These are phyloP conservation scores for Apteryx mantelli DNA, from an alignment of 2,113 vertebrate genomes.

Conservation along the genomic window DNA sequence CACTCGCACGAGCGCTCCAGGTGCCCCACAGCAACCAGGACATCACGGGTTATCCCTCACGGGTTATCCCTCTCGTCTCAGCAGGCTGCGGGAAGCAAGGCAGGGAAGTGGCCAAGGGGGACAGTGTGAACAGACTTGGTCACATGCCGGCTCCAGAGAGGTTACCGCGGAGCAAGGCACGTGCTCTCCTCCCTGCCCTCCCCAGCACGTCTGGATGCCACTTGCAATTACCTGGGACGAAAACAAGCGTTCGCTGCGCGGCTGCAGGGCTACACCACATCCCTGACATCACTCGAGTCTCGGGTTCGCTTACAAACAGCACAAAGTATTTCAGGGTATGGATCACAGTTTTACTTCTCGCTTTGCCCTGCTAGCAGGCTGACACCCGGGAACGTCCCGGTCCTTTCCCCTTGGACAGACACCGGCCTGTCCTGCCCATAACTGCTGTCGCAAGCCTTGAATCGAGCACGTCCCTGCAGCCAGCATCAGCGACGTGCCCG, in stretches of 20 bases:
- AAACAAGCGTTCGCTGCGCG: background rate
- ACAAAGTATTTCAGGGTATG: rapidly evolving
- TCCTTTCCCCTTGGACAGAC: background rate
- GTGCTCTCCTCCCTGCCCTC: background rate
- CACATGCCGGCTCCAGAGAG: background rate
- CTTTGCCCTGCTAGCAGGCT: background rate
- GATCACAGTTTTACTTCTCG: background rate
- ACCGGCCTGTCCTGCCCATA: rapidly evolving
- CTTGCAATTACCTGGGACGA: rapidly evolving
- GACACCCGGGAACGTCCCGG: background rate
- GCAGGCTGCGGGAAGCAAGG: too few relatives aligned
- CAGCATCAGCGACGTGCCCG: background rate
- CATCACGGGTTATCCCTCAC: too few relatives aligned
- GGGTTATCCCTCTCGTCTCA: too few relatives aligned
- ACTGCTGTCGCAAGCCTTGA: background rate
- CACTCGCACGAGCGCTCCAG: too few relatives aligned
- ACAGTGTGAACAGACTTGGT: too few relatives aligned
- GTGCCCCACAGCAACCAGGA: too few relatives aligned
- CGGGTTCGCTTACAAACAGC: background rate
- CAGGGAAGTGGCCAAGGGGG: too few relatives aligned
- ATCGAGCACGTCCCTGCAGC: rapidly evolving
- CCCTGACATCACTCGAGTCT: background rate
- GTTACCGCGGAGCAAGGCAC: background rate
- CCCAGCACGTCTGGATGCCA: background rate
- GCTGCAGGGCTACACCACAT: too few relatives aligned